Conservation (phyloP, 2,888 invertebrate genomes). For the Epicampocera succincta region DNA sequence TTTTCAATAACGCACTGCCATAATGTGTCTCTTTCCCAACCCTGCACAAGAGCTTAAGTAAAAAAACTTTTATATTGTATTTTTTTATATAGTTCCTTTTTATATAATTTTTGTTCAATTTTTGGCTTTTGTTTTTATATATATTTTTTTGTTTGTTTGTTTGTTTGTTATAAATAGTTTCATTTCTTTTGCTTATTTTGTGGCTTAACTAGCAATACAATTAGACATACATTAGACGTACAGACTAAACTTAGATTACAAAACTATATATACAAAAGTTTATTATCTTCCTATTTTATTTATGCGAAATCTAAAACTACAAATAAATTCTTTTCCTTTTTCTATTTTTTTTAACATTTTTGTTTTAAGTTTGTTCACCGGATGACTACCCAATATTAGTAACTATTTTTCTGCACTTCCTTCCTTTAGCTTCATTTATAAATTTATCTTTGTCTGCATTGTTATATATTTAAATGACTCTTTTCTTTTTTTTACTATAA, state of each 20-base stretch:
- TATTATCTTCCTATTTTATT: conserved; percentile 30
- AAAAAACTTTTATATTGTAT: conserved; percentile 5
- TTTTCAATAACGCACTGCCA: too few species aligned
- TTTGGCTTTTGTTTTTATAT: conserved; percentile 61
- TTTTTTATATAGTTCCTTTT: conserved; percentile 39
- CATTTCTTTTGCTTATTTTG: conserved; percentile 36
- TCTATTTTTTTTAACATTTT: too few species aligned
- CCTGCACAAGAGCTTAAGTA: too few species aligned
- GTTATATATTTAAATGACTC: conserved; percentile 1
- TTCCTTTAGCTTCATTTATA: not conserved
- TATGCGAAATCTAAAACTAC: conserved; percentile 29
- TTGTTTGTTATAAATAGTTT: conserved; percentile 60
- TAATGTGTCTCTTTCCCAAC: too few species aligned
- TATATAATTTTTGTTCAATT: conserved; percentile 62
- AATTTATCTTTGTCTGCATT: conserved; percentile 30
- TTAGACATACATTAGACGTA: conserved; percentile 60
- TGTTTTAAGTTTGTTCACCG: conserved; percentile 13
- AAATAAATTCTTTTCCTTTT: conserved; percentile 52
- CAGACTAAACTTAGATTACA: conserved; percentile 55
- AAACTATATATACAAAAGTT: conserved; percentile 50
- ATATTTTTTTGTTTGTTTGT: too few species aligned
- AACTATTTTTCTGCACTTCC: conserved; percentile 31
- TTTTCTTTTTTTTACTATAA: not conserved
- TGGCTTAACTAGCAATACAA: conserved; percentile 54
- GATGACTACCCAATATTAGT: conserved; percentile 41